phyloP scores from a whole-genome alignment of 1,140 invertebrate species.

The Leptinotarsa texana region DNA sequence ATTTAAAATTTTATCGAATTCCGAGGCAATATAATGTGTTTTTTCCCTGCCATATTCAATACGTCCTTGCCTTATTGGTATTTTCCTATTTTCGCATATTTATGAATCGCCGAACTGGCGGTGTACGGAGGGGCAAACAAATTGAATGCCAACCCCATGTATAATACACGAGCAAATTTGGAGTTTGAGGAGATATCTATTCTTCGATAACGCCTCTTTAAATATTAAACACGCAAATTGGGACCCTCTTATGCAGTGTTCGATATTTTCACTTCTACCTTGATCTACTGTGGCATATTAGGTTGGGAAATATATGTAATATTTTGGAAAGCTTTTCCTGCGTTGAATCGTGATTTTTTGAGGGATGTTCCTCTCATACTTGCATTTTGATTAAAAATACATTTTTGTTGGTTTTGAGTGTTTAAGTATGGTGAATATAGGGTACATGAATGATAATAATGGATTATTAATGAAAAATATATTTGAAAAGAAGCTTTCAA shows the following conservation, averaged over 20 bases:
- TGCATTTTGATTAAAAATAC: no score
- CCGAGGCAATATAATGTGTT: slow-evolving; percentile 24
- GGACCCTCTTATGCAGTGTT: slow-evolving; percentile 34
- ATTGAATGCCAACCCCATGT: slow-evolving; percentile 45
- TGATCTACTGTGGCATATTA: neutral
- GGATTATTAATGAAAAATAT: no score
- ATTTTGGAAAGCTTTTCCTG: neutral
- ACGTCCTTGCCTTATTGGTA: slow-evolving; percentile 37
- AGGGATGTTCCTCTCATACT: no score
- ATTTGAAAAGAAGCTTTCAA: no score
- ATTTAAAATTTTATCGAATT: slow-evolving; percentile 35
- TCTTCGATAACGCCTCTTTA: slow-evolving; percentile 44
- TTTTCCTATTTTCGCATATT: slow-evolving; percentile 38
- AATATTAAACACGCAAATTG: slow-evolving; percentile 45
- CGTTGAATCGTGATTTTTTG: no score
- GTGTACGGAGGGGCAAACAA: slow-evolving; percentile 32
- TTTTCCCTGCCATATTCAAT: slow-evolving; percentile 27
- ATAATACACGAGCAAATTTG: slow-evolving; percentile 43
- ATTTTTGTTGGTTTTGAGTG: no score
- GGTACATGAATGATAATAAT: no score
- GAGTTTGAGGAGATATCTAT: slow-evolving; percentile 43
- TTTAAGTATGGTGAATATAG: no score
- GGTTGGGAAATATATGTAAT: neutral
- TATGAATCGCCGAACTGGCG: slow-evolving; percentile 32
- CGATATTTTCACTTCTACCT: slow-evolving; percentile 28